These are phyloP conservation scores for Saccostrea glomerata DNA, from an alignment of 1,140 invertebrate species.

Conservation along the genomic window DNA sequence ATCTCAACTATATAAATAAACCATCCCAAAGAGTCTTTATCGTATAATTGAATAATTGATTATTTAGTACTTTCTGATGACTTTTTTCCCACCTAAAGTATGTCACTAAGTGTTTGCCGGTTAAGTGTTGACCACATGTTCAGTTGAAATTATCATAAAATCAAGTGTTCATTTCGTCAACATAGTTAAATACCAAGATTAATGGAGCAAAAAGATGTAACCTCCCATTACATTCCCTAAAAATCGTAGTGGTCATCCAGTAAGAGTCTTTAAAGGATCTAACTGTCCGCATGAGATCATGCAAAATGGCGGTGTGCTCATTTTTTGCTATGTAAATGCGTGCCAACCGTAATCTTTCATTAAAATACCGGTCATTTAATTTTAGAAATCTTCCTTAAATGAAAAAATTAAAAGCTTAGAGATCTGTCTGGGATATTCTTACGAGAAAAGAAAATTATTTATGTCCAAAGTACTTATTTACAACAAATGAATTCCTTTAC, in stretches of 20 bases:
- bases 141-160: too few species aligned
- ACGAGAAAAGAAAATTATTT: background rate
- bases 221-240: background rate
- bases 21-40: too few species aligned
- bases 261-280: background rate
- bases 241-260: background rate
- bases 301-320: constrained; percentile 8
- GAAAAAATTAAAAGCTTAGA: background rate
- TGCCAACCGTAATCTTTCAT: background rate
- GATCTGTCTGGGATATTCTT: background rate
- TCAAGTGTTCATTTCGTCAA: too few species aligned
- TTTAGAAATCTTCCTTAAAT: background rate
- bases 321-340: constrained; percentile 2
- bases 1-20: too few species aligned
- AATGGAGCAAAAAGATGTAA: background rate
- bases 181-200: background rate
- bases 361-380: background rate
- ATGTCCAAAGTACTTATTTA: background rate
- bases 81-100: too few species aligned
- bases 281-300: constrained; percentile 17
- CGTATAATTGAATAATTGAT: too few species aligned
- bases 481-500: background rate
- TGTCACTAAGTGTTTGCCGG: background rate
- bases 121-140: background rate
- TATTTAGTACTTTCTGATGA: too few species aligned